These are phyloP conservation scores for Cichladusa arquata DNA, from an alignment of 2,113 vertebrate genomes.

Conservation along the genomic window DNA sequence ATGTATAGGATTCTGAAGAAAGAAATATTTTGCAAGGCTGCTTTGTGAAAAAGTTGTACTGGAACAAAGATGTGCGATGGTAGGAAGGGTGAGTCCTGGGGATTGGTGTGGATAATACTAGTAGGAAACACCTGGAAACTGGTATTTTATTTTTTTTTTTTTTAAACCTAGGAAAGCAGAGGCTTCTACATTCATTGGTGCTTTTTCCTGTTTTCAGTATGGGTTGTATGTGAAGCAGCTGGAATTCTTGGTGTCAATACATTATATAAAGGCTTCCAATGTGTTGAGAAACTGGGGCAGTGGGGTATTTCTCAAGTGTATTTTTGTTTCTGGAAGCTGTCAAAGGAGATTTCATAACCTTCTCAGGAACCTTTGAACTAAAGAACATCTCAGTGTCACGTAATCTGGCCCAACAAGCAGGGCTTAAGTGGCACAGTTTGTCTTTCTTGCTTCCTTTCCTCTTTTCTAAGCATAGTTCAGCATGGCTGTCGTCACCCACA, in stretches of 20 bases:
- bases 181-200: not conserved
- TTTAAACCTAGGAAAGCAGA: not conserved
- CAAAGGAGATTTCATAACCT: conserved; percentile 47
- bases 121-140: not conserved
- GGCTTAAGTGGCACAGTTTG: not conserved
- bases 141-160: not conserved
- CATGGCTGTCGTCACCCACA: not conserved
- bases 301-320: conserved; percentile 44
- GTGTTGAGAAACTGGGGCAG: conserved; percentile 30
- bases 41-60: conserved; percentile 30
- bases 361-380: conserved; percentile 23
- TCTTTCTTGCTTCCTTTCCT: not conserved
- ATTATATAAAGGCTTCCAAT: not conserved
- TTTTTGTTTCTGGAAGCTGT: conserved; percentile 51
- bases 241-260: not conserved
- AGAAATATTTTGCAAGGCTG: conserved; percentile 34
- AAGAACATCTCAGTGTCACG: not conserved
- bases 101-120: not conserved
- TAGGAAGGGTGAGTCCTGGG: conserved; percentile 50
- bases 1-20: conserved; percentile 41
- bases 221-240: not conserved
- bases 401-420: not conserved
- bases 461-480: not conserved
- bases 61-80: conserved; percentile 16
- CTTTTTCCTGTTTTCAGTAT: not conserved